Base-by-base conservation (phyloP, 1,140 invertebrate species). In the Chironomus tepperi region DNA sequence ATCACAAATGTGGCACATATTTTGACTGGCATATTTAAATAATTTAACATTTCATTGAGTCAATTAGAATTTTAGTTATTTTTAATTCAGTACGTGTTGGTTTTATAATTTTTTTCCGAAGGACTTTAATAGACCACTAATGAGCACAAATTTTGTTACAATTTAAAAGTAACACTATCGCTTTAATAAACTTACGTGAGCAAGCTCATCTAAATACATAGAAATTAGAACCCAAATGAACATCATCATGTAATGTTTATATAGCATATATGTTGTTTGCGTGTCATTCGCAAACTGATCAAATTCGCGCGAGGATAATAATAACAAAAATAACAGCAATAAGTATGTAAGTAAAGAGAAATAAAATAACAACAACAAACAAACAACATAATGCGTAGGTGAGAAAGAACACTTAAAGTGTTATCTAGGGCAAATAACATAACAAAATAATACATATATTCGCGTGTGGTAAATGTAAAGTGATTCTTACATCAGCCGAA, bases 231-330 rank as follows among this genome's bases (percentile, higher is more conserved):
- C 24, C 5, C 24, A 34, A 34, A 34, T 34, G 24, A 12, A 57
- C 47, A 57, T 57, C 47, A 57, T 57, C 47, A 57, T 57, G 47
- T 57, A 57, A 57, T 57, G 47, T 57, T 57, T 57, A 57, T 57
- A n/a, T 57, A 57, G n/a, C n/a, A n/a, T 57, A 57, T 57, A n/a
- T 57, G n/a, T 57, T 57, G n/a, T 57, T 34, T 57, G 47, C 47
- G 47, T 57, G 47, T n/a, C 47, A n/a, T 57, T 57, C 12, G n/a
- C 47, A 57, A 57, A 57, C 47, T 57, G 47, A 57, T 57, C 47
- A 57, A 57, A n/a, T 57, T 57, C 47, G 47, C 47, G 47, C 47
- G 9, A 57, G 47, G 3, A 57, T 57, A 12, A 57, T 57, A 57
- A 12, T 15, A 57, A 57, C 24, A 34, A 34, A 34, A 34, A 5